Evolutionary conservation across 2,888 invertebrate species (phyloP).

Genomic region (Microchrysa polita): DNA sequence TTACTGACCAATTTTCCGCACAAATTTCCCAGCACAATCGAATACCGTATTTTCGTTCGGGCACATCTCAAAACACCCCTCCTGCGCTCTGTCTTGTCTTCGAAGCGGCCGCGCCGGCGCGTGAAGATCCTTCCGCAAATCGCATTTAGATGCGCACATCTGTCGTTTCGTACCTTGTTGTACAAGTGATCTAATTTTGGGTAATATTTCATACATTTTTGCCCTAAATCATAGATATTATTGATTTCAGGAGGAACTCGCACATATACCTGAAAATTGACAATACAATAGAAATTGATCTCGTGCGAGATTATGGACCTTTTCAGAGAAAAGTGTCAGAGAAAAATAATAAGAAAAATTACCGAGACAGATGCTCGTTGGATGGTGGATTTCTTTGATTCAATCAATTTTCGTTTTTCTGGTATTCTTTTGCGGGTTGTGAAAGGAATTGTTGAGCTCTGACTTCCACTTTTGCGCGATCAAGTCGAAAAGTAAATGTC

Average conservation of each 20-base stretch:
- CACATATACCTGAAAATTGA: no score
- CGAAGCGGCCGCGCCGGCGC: no score
- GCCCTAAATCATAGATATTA: background rate
- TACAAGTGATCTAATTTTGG: constrained; percentile 42
- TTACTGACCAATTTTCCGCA: no score
- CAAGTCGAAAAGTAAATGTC: background rate
- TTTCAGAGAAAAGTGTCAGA: background rate
- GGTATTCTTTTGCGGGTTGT: no score
- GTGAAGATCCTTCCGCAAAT: no score
- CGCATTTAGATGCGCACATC: background rate
- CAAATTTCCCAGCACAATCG: no score
- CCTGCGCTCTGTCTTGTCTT: no score
- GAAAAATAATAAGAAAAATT: background rate
- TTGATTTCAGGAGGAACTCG: no score
- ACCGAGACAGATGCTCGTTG: constrained; percentile 26
- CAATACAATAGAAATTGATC: no score
- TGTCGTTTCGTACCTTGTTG: background rate
- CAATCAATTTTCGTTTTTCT: constrained; percentile 8
- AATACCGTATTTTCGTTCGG: no score
- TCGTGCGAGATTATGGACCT: background rate
- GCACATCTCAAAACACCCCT: no score
- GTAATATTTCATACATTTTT: constrained; percentile 26
- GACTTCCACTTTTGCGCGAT: constrained; percentile 28
- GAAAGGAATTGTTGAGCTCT: background rate
- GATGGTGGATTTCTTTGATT: background rate